phyloP scores from a whole-genome alignment of 2,888 invertebrate species.

The Steromphala cineraria region DNA sequence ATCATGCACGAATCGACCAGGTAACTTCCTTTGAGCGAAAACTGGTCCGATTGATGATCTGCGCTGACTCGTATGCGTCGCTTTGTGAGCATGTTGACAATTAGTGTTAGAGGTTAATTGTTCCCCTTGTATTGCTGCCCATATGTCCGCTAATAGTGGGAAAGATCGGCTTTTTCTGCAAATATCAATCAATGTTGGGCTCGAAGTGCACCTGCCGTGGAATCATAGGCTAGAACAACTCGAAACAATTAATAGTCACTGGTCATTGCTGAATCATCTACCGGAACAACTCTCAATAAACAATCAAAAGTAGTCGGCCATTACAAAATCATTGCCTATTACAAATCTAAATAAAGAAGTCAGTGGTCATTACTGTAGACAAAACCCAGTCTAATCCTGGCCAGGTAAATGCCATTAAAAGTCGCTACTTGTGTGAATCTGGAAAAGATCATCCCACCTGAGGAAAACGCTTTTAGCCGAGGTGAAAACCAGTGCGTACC shows the following conservation, averaged over 20 bases:
- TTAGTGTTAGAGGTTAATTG: background rate
- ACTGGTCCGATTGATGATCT: no score
- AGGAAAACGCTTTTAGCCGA: background rate
- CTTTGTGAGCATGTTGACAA: background rate
- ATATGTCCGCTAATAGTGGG: background rate
- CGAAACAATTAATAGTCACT: no score
- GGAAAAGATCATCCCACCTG: background rate
- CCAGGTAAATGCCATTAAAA: background rate
- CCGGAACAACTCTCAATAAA: no score
- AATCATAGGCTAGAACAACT: no score
- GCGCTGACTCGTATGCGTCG: background rate
- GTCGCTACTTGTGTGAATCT: background rate
- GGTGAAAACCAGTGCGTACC: background rate
- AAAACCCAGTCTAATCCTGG: background rate
- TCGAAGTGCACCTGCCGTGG: background rate
- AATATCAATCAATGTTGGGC: background rate
- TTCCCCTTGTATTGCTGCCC: background rate
- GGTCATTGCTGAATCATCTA: no score
- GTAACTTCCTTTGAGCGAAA: no score
- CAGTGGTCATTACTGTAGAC: background rate
- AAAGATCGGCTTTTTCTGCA: background rate
- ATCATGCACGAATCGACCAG: no score
- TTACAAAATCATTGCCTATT: no score
- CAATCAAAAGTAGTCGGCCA: no score
- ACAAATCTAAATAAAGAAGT: no score